A percentile compares a stretch with the other conserved stretches of the same genome.
Evolutionary conservation across 2,797 vertebrate genomes (phyloP).

Genomic region (Pipistrellus pipistrellus): DNA sequence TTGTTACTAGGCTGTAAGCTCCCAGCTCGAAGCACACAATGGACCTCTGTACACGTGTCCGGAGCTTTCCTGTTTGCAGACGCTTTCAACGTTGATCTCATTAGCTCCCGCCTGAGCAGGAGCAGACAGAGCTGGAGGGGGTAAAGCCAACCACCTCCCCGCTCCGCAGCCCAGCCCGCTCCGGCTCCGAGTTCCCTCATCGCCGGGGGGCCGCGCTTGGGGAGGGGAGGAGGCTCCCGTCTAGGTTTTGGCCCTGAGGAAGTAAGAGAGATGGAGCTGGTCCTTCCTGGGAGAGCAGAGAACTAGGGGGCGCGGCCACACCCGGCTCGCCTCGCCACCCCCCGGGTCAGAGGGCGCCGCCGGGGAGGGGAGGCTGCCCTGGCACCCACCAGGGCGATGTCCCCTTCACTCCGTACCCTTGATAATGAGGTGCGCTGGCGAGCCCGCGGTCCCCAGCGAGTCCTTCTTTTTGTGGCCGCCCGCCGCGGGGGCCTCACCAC

Average conservation of each 20-base stretch:
- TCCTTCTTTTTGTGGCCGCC: slow-evolving; percentile 80
- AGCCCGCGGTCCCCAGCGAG: slow-evolving; percentile 50
- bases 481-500: slow-evolving; percentile 1
- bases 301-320: rapidly evolving
- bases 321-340: background rate
- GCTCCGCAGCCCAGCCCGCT: background rate
- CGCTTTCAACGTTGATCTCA: background rate
- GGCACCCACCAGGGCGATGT: background rate
- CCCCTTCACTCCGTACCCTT: slow-evolving; percentile 84
- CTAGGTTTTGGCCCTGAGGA: background rate
- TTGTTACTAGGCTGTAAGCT: background rate
- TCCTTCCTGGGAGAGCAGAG: background rate
- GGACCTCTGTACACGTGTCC: rapidly evolving
- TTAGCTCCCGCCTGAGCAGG: background rate
- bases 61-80: background rate
- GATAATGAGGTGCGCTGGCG: slow-evolving; percentile 85
- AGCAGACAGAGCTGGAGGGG: background rate
- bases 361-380: background rate
- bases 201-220: rapidly evolving
- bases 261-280: background rate
- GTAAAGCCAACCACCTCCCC: too few relatives aligned
- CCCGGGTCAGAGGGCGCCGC: background rate
- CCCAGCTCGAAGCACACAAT: background rate
- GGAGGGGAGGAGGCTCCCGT: background rate
- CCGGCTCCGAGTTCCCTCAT: rapidly evolving